Evolutionary conservation across 35 echinoderm and acorn worm species (phyloP).

Genomic region (Heliocidaris erythrogramma): DNA sequence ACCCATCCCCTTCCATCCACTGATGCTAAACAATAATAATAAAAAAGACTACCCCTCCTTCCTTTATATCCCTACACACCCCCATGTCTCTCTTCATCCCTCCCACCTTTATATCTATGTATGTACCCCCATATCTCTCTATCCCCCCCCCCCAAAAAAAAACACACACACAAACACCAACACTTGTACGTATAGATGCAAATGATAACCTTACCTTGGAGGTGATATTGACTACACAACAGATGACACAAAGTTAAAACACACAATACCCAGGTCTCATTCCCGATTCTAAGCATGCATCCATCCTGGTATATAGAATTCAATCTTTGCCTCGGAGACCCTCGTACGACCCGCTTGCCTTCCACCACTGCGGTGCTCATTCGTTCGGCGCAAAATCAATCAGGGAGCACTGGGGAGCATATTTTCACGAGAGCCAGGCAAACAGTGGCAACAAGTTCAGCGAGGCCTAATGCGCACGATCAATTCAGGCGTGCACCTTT

Average conservation of each 20-base stretch:
- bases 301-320: neutral
- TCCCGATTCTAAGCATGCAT: neutral
- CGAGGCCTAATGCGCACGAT: slow-evolving; percentile 24
- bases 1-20: no score
- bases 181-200: neutral
- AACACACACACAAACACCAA: neutral
- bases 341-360: neutral
- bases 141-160: neutral
- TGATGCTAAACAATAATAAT: no score
- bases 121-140: no score
- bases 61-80: no score
- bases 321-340: slow-evolving; percentile 15
- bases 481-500: neutral
- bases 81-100: no score
- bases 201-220: neutral
- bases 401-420: slow-evolving; percentile 11
- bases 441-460: slow-evolving; percentile 40
- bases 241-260: neutral
- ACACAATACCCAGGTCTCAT: neutral
- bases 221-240: neutral
- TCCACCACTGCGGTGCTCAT: neutral
- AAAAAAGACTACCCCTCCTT: no score
- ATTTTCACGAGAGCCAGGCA: slow-evolving; percentile 30
- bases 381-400: slow-evolving; percentile 26
- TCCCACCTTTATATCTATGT: no score